Evolutionary conservation across 2,113 vertebrate species (phyloP).

Genomic region (Sapayoa aenigma): DNA sequence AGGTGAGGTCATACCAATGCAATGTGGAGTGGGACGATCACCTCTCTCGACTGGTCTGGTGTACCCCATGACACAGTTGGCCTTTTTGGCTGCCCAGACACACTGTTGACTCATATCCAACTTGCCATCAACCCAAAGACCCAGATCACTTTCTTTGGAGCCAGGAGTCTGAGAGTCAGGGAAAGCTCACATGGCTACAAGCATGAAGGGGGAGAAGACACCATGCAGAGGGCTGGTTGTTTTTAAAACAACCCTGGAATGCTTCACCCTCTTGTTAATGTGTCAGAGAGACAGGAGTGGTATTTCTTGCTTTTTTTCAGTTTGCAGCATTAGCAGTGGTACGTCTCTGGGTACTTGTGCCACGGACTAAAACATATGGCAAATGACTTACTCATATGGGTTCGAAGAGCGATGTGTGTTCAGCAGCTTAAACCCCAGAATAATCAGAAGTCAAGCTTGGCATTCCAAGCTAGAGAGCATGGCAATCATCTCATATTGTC

Average conservation of each 20-base stretch:
- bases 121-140: background rate
- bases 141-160: background rate
- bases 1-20: background rate
- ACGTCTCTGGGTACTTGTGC: background rate
- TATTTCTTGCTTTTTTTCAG: background rate
- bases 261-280: background rate
- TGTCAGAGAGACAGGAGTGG: background rate
- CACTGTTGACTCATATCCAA: background rate
- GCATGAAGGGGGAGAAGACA: background rate
- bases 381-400: slow-evolving; percentile 17
- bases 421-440: background rate
- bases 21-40: background rate
- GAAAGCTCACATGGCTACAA: accelerated
- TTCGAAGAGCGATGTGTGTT: background rate
- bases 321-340: background rate
- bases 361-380: slow-evolving; percentile 29
- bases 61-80: too few species aligned
- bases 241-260: background rate
- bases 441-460: background rate
- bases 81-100: background rate
- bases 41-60: background rate
- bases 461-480: slow-evolving; percentile 2
- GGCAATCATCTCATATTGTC: slow-evolving; percentile 58
- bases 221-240: background rate
- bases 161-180: background rate